Percentiles rank a stretch among this genome's conserved stretches.
Conservation (phyloP, 2,797 vertebrate genomes). For the Muscicapa striata region DNA sequence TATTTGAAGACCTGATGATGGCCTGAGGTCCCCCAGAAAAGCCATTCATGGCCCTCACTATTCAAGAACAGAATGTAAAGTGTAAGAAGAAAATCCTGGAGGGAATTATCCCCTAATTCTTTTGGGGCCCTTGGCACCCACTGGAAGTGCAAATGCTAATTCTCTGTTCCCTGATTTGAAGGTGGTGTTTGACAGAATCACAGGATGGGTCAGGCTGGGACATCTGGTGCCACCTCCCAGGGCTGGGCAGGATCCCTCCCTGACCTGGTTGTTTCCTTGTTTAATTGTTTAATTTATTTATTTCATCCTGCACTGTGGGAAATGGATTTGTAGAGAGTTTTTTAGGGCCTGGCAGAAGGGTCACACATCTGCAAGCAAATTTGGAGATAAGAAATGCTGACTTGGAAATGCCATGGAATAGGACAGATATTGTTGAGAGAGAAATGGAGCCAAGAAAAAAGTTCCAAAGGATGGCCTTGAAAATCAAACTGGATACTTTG, state of each 20-base stretch:
- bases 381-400: too few species aligned
- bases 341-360: too few species aligned
- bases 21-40: background rate
- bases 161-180: background rate
- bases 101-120: background rate
- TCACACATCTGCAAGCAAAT: too few species aligned
- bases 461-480: too few species aligned
- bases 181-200: background rate
- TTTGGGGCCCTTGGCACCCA: background rate
- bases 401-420: too few species aligned
- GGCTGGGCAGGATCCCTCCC: background rate
- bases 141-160: background rate
- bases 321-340: too few species aligned
- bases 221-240: background rate
- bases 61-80: background rate
- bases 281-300: background rate
- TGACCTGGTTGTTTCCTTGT: too few species aligned
- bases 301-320: background rate
- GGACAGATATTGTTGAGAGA: too few species aligned
- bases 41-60: background rate
- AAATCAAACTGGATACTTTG: too few species aligned
- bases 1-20: background rate
- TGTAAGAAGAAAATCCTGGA: background rate
- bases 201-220: background rate
- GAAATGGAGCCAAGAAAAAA: too few species aligned